A percentile compares a stretch with the other conserved stretches of the same genome.
These are phyloP conservation scores for Aptenodytes patagonicus DNA, from an alignment of 2,113 vertebrate species.

Conservation along the genomic window DNA sequence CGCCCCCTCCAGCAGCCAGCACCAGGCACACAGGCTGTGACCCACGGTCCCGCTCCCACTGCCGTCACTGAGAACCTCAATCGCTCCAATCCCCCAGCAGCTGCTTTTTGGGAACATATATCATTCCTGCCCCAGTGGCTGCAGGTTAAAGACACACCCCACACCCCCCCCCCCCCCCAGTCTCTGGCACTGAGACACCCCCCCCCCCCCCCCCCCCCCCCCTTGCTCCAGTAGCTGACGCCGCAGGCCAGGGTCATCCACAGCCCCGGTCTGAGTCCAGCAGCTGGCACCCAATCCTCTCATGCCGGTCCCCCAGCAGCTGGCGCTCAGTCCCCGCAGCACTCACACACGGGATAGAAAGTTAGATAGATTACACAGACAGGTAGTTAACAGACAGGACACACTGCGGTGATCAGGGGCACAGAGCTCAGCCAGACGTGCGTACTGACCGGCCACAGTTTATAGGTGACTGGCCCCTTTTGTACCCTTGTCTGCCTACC, in stretches of 20 bases:
- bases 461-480: neutral
- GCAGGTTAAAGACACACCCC: neutral
- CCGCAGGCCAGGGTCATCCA: neutral
- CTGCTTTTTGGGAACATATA: neutral
- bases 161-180: accelerated
- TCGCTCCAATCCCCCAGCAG: neutral
- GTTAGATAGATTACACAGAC: too few species aligned
- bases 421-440: neutral
- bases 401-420: neutral
- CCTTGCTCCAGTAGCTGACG: neutral
- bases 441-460: neutral
- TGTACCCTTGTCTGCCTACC: neutral
- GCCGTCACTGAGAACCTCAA: too few species aligned
- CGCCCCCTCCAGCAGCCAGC: too few species aligned
- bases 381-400: neutral
- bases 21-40: too few species aligned
- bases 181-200: neutral
- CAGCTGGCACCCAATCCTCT: neutral
- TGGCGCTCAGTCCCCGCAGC: neutral
- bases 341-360: neutral
- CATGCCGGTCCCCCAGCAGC: too few species aligned
- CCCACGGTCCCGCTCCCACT: neutral
- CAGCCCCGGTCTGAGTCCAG: neutral
- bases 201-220: accelerated
- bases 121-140: neutral